Conservation (phyloP, 2,888 invertebrate species). For the Apamea anceps region DNA sequence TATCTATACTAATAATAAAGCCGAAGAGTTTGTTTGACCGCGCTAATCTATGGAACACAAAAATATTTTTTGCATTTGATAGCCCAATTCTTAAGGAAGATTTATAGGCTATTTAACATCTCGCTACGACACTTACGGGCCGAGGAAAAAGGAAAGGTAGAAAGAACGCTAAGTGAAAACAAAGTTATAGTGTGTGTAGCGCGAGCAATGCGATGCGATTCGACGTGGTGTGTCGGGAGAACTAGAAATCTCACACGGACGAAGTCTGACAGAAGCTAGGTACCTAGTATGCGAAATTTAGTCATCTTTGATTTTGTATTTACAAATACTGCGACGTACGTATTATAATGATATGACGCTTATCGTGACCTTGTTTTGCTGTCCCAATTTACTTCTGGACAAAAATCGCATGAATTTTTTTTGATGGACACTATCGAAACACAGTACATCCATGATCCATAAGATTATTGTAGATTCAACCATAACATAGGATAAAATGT, state of each 20-base stretch:
- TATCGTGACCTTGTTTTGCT: conserved; percentile 11
- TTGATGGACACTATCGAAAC: conserved; percentile 11
- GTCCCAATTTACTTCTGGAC: background rate
- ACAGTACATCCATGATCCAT: conserved; percentile 7
- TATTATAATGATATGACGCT: conserved; percentile 5
- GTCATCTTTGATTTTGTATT: conserved; percentile 21
- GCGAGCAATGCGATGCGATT: background rate
- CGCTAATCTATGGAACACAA: background rate
- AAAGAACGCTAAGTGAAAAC: background rate
- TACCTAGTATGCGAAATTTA: conserved; percentile 7
- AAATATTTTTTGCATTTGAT: background rate
- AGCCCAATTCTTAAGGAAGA: background rate
- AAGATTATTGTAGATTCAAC: background rate
- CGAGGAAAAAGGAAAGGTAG: background rate
- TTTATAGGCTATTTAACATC: background rate
- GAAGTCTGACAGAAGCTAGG: background rate
- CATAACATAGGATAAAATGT: conserved; percentile 5
- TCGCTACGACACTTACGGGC: background rate
- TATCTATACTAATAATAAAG: background rate
- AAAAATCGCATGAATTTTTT: conserved; percentile 2
- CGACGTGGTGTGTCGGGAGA: background rate
- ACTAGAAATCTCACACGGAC: background rate
- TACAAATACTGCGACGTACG: conserved; percentile 15
- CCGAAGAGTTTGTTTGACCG: background rate
- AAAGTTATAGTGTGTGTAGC: background rate